Conservation (phyloP, 1,140 invertebrate genomes). For the Drosophila insularis region DNA sequence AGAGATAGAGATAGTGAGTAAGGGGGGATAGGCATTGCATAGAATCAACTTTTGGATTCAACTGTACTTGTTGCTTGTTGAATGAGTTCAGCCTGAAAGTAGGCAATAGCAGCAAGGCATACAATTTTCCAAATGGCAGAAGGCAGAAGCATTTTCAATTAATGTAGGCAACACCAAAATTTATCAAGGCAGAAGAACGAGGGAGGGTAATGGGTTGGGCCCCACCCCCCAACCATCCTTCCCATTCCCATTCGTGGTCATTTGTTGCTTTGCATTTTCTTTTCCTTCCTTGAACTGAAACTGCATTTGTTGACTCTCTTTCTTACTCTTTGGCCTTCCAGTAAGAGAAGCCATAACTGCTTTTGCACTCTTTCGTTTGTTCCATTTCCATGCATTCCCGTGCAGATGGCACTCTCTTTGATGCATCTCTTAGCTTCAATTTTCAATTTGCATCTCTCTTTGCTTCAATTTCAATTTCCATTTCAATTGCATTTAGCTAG, state of each 20-base stretch:
- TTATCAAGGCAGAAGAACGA: background rate
- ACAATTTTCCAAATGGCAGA: conserved; percentile 41
- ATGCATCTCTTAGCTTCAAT: conserved; percentile 2
- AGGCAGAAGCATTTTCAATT: conserved; percentile 50
- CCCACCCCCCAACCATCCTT: too few relatives aligned
- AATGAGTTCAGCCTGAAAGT: conserved; percentile 33
- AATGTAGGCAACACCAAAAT: conserved; percentile 26
- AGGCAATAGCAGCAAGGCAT: conserved; percentile 25
- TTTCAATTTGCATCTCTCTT: conserved; percentile 3
- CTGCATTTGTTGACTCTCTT: background rate
- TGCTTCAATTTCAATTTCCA: conserved; percentile 24
- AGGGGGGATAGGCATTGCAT: too few relatives aligned
- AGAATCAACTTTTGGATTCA: background rate
- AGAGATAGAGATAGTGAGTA: too few relatives aligned
- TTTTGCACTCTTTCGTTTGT: background rate
- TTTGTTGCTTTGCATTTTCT: conserved; percentile 42
- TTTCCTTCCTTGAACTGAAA: conserved; percentile 33
- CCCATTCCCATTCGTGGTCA: conserved; percentile 1
- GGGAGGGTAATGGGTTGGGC: background rate
- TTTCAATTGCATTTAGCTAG: background rate
- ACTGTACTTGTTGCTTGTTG: conserved; percentile 66
- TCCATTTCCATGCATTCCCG: conserved; percentile 50
- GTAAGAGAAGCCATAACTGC: conserved; percentile 28
- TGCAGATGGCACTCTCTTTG: background rate
- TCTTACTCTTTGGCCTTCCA: conserved; percentile 39